Evolutionary conservation across 2,113 vertebrate genomes (phyloP), one percentile per base, ranked within the genome.

Genomic region (Microcebus ravelobensis): DNA sequence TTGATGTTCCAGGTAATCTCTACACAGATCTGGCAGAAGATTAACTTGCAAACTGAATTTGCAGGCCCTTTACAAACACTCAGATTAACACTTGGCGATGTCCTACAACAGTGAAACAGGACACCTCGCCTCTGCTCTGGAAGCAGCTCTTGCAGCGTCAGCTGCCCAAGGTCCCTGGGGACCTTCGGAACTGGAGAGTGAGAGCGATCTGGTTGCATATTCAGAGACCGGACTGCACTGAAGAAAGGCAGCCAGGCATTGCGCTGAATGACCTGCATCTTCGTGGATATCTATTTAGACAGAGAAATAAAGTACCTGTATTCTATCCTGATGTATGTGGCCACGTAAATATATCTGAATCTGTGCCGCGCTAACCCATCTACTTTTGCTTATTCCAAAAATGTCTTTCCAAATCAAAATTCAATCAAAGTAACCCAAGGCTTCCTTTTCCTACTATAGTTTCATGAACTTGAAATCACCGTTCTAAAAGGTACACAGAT

Each of bases 31-130:
- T 73, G 31, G 25, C 14, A 81, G 67, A 76, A 91, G 80, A 94
- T 85, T 82, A 79, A 85, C 23, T 55, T 95, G 59, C 36, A 95
- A 80, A 61, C 65, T 45, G 25, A 83, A 63, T 81, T 59, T 86
- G 13, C 70, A 73, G 86, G 67, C 81, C 59, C 71, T 88, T 95
- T 82, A 29, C 79, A 50, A 87, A 68, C 31, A 76, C 52, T 81
- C 48, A 80, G 91, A 77, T 94, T 82, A 80, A 96, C 36, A 89
- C 52, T 74, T 63, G 76, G 5, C 73, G 36, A 55, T 63, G 9
- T 3, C 55, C 36, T 25, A n/a, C 42, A 39, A 39, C 39, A 65
- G n/a, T 65, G 91, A 91, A 74, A 96, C 42, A 80, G 74, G 87
- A 79, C 48, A 79, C 42, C 76, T 74, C 13, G 27, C 31, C 71